Conservation (phyloP, 2,113 vertebrate genomes). For the Reinhardtius hippoglossoides region DNA sequence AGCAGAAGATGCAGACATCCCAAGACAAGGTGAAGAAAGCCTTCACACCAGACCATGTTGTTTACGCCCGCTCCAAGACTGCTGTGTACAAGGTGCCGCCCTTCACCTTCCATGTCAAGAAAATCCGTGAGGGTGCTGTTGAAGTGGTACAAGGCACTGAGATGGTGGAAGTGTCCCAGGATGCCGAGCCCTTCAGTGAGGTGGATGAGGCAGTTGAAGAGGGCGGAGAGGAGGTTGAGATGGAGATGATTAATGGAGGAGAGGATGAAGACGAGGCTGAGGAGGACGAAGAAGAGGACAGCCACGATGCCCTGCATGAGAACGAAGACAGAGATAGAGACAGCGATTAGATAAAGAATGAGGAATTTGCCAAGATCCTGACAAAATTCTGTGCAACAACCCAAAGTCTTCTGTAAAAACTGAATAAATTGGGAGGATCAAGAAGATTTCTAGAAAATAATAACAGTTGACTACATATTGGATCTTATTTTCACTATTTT, state of each 20-base stretch:
- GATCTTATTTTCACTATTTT: slow-evolving; percentile 17
- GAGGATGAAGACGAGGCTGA: slow-evolving; percentile 74
- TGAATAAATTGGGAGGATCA: background rate
- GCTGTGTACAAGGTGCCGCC: slow-evolving; percentile 96
- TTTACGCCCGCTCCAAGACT: slow-evolving; percentile 92
- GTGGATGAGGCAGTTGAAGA: slow-evolving; percentile 60
- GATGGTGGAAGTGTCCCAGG: slow-evolving; percentile 91
- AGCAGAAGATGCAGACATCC: slow-evolving; percentile 93
- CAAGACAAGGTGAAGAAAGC: slow-evolving; percentile 94
- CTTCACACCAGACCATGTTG: slow-evolving; percentile 94
- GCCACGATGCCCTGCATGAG: slow-evolving; percentile 87
- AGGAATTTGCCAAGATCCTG: background rate
- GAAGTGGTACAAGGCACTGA: slow-evolving; percentile 92
- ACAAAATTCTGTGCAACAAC: slow-evolving; percentile 3
- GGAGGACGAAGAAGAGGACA: slow-evolving; percentile 86
- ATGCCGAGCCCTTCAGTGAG: slow-evolving; percentile 53
- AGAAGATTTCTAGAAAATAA: slow-evolving; percentile 11
- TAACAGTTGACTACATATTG: slow-evolving; percentile 1
- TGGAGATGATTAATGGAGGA: slow-evolving; percentile 80
- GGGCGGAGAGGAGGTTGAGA: slow-evolving; percentile 77
- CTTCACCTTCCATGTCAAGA: slow-evolving; percentile 98
- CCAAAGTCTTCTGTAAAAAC: slow-evolving; percentile 29
- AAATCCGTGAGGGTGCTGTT: slow-evolving; percentile 90
- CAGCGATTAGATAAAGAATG: slow-evolving; percentile 78
- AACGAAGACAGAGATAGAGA: slow-evolving; percentile 89